Percentiles rank a stretch among this genome's conserved stretches.
These are phyloP conservation scores for Brenthis daphne DNA, from an alignment of 2,888 invertebrate species.

Conservation along the genomic window DNA sequence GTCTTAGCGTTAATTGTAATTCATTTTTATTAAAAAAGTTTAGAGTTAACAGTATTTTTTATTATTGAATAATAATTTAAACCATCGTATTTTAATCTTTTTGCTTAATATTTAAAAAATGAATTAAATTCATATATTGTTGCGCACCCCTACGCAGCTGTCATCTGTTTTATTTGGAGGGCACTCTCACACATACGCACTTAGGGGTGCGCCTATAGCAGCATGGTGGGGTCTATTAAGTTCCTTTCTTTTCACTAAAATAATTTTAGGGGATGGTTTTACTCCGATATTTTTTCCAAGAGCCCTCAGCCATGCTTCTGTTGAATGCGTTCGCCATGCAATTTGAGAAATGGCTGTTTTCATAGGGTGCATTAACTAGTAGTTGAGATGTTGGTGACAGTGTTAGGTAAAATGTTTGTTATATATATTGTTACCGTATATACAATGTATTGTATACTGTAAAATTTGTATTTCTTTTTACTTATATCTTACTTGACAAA, in stretches of 20 bases:
- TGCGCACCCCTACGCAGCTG: conserved; percentile 54
- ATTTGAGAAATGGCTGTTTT: conserved; percentile 74
- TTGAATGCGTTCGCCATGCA: conserved; percentile 67
- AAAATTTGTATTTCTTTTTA: not conserved
- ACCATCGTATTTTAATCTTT: too few species aligned
- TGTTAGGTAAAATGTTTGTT: conserved; percentile 45
- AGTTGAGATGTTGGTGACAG: conserved; percentile 61
- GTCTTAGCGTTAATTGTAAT: too few species aligned
- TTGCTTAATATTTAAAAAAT: too few species aligned
- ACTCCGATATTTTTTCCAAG: conserved; percentile 77
- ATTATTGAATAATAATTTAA: too few species aligned
- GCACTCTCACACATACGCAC: conserved; percentile 60
- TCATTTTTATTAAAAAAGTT: too few species aligned
- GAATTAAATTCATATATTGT: not conserved
- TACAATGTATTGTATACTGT: not conserved
- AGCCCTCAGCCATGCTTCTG: conserved; percentile 60
- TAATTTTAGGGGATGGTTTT: conserved; percentile 82
- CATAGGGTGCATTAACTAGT: conserved; percentile 54
- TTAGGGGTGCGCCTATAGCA: conserved; percentile 70
- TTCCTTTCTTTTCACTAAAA: conserved; percentile 83
- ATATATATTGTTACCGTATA: conserved; percentile 4
- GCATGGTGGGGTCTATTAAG: conserved; percentile 81
- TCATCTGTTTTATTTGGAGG: conserved; percentile 68
- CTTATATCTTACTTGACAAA: too few species aligned
- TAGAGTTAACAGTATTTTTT: too few species aligned